Evolutionary conservation across 1,140 invertebrate species (phyloP).

Genomic region (Campoletis sonorensis): DNA sequence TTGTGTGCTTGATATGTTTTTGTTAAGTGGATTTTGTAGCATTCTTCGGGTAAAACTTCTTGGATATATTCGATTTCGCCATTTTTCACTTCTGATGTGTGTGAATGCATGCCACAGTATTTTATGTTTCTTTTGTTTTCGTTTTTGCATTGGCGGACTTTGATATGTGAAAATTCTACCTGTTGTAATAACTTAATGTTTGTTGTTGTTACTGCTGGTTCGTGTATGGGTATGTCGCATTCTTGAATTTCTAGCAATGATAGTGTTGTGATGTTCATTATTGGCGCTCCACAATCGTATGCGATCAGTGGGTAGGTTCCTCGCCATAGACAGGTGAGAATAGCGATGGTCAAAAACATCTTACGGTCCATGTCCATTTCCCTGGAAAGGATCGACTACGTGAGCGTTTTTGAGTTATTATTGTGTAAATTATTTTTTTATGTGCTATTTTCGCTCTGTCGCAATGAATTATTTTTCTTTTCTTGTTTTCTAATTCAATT

Average conservation of each 20-base stretch:
- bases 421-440: background rate
- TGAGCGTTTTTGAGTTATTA: background rate
- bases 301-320: background rate
- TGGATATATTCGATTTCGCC: background rate
- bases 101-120: constrained; percentile 51
- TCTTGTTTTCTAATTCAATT: background rate
- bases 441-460: background rate
- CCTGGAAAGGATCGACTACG: too few species aligned
- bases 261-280: background rate
- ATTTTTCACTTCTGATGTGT: constrained; percentile 39
- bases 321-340: background rate
- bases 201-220: background rate
- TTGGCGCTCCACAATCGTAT: background rate
- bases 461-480: constrained; percentile 6
- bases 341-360: too few species aligned
- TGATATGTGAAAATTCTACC: background rate
- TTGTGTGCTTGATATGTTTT: background rate
- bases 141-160: constrained; percentile 7
- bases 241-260: background rate
- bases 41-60: background rate
- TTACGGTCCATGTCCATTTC: background rate
- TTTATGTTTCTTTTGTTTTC: constrained; percentile 47
- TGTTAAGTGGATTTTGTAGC: background rate
- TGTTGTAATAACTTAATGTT: background rate
- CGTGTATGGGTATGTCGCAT: background rate